phyloP scores from a whole-genome alignment of 2,797 vertebrate species.

The Peromyscus aztecus region DNA sequence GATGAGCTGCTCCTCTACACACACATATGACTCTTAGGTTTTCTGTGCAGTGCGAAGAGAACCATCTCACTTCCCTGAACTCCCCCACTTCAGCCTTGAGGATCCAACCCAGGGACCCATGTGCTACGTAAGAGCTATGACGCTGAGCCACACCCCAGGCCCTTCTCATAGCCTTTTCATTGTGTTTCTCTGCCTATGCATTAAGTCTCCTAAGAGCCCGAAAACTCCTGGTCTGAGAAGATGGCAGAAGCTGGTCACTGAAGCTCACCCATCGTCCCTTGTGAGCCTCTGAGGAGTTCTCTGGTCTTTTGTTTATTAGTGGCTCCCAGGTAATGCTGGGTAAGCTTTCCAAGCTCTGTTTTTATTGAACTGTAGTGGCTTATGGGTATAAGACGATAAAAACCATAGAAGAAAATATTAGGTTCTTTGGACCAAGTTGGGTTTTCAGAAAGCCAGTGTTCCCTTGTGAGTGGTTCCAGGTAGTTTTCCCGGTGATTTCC shows the following conservation, averaged over 20 bases:
- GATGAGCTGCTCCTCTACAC: neutral
- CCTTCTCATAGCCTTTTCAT: neutral
- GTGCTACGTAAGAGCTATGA: too few relatives aligned
- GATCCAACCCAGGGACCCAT: neutral
- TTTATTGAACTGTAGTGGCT: conserved; percentile 51
- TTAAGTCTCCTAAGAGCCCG: neutral
- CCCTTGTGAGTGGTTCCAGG: conserved; percentile 6
- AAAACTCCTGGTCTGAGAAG: neutral
- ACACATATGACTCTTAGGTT: neutral
- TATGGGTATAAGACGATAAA: conserved; percentile 9
- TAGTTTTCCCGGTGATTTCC: conserved; percentile 4
- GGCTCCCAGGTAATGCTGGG: neutral
- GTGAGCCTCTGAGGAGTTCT: neutral
- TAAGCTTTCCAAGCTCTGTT: neutral
- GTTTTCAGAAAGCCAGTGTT: conserved; percentile 33
- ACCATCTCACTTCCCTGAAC: neutral
- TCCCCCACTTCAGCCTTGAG: neutral
- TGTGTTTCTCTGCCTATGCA: neutral
- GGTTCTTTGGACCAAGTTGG: neutral
- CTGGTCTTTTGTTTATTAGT: neutral
- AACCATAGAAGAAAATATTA: conserved; percentile 29
- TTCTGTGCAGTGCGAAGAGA: neutral
- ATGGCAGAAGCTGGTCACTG: neutral
- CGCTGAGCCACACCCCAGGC: neutral
- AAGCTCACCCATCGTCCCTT: neutral